Conservation (phyloP, 2,888 invertebrate species). For the Sinopyrophorus schimmeli region DNA sequence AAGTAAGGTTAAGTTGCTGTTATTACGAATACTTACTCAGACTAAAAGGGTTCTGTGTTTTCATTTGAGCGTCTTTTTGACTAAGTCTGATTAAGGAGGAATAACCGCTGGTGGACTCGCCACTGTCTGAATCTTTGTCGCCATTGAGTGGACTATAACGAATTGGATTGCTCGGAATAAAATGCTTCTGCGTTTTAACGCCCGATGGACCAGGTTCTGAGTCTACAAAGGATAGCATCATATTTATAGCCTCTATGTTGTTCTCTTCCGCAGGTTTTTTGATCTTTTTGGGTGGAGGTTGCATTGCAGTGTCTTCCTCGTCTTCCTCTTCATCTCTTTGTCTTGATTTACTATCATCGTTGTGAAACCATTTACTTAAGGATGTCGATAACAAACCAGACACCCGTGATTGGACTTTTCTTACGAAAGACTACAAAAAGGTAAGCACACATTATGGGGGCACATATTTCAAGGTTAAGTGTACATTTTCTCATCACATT, state of each 20-base stretch:
- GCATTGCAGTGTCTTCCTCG: slow-evolving; percentile 51
- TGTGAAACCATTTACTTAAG: slow-evolving; percentile 60
- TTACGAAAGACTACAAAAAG: slow-evolving; percentile 71
- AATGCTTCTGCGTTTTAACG: slow-evolving; percentile 41
- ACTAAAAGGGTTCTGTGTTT: no score
- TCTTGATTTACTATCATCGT: slow-evolving; percentile 36
- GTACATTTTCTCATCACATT: no score
- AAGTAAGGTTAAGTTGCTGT: no score
- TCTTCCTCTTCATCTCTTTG: slow-evolving; percentile 55
- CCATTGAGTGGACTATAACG: slow-evolving; percentile 36
- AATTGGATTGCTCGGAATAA: slow-evolving; percentile 16
- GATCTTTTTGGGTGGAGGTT: slow-evolving; percentile 57
- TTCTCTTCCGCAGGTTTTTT: slow-evolving; percentile 41
- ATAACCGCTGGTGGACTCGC: slow-evolving; percentile 63
- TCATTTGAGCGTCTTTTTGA: slow-evolving; percentile 45
- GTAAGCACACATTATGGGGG: no score
- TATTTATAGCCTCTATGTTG: no score
- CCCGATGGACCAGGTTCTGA: slow-evolving; percentile 52
- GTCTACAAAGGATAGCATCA: no score
- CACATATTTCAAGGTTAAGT: no score
- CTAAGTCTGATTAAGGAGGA: slow-evolving; percentile 56
- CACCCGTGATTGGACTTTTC: slow-evolving; percentile 67
- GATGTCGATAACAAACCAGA: slow-evolving; percentile 66
- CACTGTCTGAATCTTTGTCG: slow-evolving; percentile 61
- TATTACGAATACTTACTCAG: no score